phyloP scores from a whole-genome alignment of 2,113 vertebrate genomes.

The Miniopterus natalensis region DNA sequence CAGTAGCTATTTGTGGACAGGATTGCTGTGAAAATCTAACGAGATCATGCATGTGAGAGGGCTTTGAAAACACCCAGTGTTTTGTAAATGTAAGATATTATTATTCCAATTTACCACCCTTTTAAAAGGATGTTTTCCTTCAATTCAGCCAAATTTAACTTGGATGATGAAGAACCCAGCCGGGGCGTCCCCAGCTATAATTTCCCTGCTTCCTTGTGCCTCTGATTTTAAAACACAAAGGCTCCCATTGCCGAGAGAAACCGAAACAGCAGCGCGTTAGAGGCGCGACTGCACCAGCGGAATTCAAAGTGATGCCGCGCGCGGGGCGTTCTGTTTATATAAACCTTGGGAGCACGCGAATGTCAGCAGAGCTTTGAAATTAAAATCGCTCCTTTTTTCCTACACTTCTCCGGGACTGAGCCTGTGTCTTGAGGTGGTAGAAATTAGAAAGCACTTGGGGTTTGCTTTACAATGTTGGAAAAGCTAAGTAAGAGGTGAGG shows the following conservation, averaged over 20 bases:
- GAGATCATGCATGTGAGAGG: conserved; percentile 51
- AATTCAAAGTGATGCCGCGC: conserved; percentile 79
- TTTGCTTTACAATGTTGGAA: conserved; percentile 71
- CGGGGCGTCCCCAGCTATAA: conserved; percentile 70
- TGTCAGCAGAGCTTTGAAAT: conserved; percentile 87
- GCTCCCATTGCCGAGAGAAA: conserved; percentile 75
- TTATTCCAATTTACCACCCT: conserved; percentile 71
- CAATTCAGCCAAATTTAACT: conserved; percentile 78
- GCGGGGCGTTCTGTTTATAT: conserved; percentile 76
- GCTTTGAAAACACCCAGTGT: conserved; percentile 67
- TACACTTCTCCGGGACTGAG: conserved; percentile 75
- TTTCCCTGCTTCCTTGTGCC: conserved; percentile 75
- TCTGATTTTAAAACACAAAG: conserved; percentile 83
- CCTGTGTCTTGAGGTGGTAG: conserved; percentile 67
- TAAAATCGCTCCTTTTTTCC: conserved; percentile 80
- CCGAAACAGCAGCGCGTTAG: conserved; percentile 74
- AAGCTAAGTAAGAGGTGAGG: conserved; percentile 68
- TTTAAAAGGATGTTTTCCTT: conserved; percentile 76
- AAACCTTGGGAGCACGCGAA: conserved; percentile 83
- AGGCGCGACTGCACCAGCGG: conserved; percentile 63
- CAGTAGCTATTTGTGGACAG: background rate
- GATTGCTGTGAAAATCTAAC: conserved; percentile 31
- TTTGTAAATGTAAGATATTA: conserved; percentile 69
- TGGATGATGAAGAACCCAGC: conserved; percentile 70
- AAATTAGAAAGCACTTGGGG: conserved; percentile 80